Evolutionary conservation across 2,113 vertebrate genomes (phyloP), one percentile per base, ranked within the genome.

Genomic region (Caranx melampygus): DNA sequence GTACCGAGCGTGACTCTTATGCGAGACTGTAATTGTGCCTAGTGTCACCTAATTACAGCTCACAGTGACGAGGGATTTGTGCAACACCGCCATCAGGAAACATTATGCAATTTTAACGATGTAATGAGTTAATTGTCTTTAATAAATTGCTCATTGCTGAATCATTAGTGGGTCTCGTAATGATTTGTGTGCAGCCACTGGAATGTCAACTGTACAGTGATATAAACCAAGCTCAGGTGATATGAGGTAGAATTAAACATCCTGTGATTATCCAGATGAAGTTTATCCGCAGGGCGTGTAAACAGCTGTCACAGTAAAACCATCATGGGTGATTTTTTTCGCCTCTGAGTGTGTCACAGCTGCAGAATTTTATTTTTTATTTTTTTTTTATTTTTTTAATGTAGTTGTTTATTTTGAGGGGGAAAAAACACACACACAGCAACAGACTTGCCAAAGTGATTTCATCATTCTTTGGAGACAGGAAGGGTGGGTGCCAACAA

Each of bases 401-500:
- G 11, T 42, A 21, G 8, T 47, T 75, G 33, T 60, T 47, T 45
- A 68, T 73, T 71, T 74, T 82, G 49, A 33, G 26, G 12, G 12
- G 13, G 5, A 62, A 57, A 67, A 45, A 57, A 49, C 5, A 37
- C 42, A 12, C 13, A 31, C 69, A 66, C 21, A 52, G 65, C 52
- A 55, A 42, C 44, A 65, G 51, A 75, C 5, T 69, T 3, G 42
- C 63, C 72, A 45, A 59, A 64, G 63, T 62, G 65, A 67, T 85
- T 80, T 71, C 60, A 7, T 86, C 64, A 40, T 52, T 81, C 68
- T 55, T 71, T 76, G 34, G 62, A 82, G 73, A 42, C 73, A 77
- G 72, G 51, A 67, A 34, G 86, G 77, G 81, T 85, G 87, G 69
- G 45, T 83, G 78, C 68, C 70, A 85, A 83, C 78, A 83, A 78